These are phyloP conservation scores for Oreocharis arfaki DNA, from an alignment of 2,113 vertebrate species.

Conservation along the genomic window DNA sequence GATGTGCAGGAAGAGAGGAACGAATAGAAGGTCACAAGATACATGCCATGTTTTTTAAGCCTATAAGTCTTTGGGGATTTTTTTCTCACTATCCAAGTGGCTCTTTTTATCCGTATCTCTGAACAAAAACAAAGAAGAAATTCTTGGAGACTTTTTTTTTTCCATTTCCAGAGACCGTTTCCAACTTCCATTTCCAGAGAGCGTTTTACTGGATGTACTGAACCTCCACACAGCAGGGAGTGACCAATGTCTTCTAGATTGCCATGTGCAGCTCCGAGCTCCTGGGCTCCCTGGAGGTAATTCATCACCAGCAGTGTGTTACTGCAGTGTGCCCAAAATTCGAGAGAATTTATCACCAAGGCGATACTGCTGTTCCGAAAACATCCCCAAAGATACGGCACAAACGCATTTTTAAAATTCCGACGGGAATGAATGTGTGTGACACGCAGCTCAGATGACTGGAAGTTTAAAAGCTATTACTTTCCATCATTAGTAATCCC, in stretches of 20 bases:
- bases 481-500: conserved; percentile 47
- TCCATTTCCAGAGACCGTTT: background rate
- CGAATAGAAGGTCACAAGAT: background rate
- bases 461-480: conserved; percentile 43
- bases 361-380: background rate
- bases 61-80: background rate
- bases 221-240: background rate
- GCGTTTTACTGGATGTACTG: background rate
- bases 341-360: background rate
- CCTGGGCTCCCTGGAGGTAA: background rate
- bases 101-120: background rate
- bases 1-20: background rate
- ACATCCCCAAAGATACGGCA: background rate
- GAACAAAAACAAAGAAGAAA: background rate
- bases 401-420: conserved; percentile 7
- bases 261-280: background rate
- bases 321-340: background rate
- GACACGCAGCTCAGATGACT: conserved; percentile 15
- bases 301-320: background rate
- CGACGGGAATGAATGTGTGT: background rate
- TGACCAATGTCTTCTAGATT: background rate
- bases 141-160: no score
- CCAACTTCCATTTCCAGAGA: background rate
- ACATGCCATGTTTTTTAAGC: background rate
- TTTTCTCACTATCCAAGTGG: background rate